Evolutionary conservation across 2,888 invertebrate species (phyloP).

Genomic region (Hedychridium roseum): DNA sequence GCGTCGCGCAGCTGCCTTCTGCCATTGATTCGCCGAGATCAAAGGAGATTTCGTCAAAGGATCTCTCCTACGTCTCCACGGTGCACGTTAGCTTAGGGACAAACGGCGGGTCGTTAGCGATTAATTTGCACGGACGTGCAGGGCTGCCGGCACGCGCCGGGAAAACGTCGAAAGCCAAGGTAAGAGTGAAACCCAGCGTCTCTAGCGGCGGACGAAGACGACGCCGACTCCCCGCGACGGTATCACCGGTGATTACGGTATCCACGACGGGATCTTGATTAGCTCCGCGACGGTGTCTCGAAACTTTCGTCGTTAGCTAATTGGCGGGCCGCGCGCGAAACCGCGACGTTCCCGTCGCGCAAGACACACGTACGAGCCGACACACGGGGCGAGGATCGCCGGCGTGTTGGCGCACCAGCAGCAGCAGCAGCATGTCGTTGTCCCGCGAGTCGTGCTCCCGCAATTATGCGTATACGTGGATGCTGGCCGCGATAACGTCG

Average conservation of each 20-base stretch:
- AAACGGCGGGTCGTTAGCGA: too few relatives aligned
- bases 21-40: too few relatives aligned
- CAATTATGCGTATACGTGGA: too few relatives aligned
- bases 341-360: conserved; percentile 38
- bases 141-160: too few relatives aligned
- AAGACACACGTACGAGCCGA: neutral
- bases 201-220: conserved; percentile 1
- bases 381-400: neutral
- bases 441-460: neutral
- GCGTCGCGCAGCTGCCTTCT: too few relatives aligned
- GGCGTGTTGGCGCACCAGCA: neutral
- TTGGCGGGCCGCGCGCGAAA: conserved; percentile 48
- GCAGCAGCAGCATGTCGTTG: neutral
- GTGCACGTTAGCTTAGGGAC: too few relatives aligned
- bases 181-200: too few relatives aligned
- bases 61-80: too few relatives aligned
- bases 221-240: conserved; percentile 26
- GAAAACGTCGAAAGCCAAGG: too few relatives aligned
- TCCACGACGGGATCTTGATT: conserved; percentile 51
- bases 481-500: neutral
- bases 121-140: too few relatives aligned
- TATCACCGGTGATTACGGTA: conserved; percentile 51
- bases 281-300: conserved; percentile 48
- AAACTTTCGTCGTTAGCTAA: conserved; percentile 57
- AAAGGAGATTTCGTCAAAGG: too few relatives aligned